Conservation (phyloP, 1,140 invertebrate genomes). For the Nephotettix cincticeps region DNA sequence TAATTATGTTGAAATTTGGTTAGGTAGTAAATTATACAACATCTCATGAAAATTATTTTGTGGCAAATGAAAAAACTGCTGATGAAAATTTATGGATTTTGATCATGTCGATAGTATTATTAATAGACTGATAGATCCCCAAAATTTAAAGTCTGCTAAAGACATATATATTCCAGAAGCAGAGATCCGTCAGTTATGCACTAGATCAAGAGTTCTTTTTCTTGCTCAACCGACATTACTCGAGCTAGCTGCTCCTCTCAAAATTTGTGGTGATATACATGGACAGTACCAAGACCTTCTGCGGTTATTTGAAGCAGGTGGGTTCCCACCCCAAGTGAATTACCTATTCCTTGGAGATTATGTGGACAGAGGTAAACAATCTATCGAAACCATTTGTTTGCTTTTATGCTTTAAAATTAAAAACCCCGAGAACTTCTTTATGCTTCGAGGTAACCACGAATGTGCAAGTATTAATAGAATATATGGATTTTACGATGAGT, state of each 20-base stretch:
- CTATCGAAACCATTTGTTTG: conserved; percentile 81
- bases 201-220: conserved; percentile 57
- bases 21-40: too few relatives aligned
- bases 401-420: conserved; percentile 93
- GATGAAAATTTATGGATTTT: too few relatives aligned
- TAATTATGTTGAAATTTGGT: too few relatives aligned
- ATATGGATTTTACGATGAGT: too few relatives aligned
- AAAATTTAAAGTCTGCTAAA: conserved; percentile 65
- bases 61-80: too few relatives aligned
- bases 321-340: conserved; percentile 93
- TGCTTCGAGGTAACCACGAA: too few relatives aligned
- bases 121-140: conserved; percentile 84
- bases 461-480: too few relatives aligned
- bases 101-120: conserved; percentile 95
- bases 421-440: conserved; percentile 94
- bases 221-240: conserved; percentile 66
- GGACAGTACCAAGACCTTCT: conserved; percentile 91
- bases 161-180: conserved; percentile 68
- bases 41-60: too few relatives aligned
- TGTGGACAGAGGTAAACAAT: conserved; percentile 87
- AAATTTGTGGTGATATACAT: conserved; percentile 70
- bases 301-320: conserved; percentile 93
- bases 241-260: conserved; percentile 51
- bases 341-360: conserved; percentile 95
- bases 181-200: conserved; percentile 52